These are phyloP conservation scores for Margarornis squamiger DNA, from an alignment of 2,797 vertebrate genomes.

Conservation along the genomic window DNA sequence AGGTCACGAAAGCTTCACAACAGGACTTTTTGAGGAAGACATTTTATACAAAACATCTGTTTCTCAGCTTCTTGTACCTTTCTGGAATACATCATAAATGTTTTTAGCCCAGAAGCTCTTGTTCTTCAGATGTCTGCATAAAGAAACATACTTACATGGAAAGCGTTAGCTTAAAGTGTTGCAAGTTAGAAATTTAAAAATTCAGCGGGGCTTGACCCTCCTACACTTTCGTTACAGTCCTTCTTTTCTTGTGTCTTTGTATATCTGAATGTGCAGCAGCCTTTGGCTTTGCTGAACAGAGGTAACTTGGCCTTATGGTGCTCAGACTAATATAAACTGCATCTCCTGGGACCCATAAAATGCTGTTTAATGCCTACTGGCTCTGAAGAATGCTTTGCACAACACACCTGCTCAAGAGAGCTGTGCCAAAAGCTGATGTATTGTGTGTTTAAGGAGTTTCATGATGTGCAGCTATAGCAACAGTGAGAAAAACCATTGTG, in stretches of 20 bases:
- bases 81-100: not conserved
- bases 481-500: not conserved
- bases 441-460: not conserved
- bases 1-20: not conserved
- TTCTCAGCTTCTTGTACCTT: not conserved
- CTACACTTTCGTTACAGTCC: not conserved
- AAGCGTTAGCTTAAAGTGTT: not conserved
- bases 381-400: not conserved
- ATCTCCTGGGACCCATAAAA: not conserved
- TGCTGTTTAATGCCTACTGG: not conserved
- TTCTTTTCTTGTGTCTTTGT: not conserved
- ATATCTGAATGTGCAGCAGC: not conserved
- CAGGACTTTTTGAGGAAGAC: not conserved
- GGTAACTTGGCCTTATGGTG: not conserved
- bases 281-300: not conserved
- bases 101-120: not conserved
- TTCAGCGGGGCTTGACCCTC: not conserved
- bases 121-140: not conserved
- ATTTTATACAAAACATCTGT: not conserved
- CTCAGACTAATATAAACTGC: not conserved
- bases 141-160: not conserved
- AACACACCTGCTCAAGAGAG: not conserved
- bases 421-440: not conserved
- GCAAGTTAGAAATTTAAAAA: not conserved
- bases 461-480: constrained; percentile 17